Base-by-base conservation (phyloP, 2,113 vertebrate genomes). In the Campylomormyrus numenius region DNA sequence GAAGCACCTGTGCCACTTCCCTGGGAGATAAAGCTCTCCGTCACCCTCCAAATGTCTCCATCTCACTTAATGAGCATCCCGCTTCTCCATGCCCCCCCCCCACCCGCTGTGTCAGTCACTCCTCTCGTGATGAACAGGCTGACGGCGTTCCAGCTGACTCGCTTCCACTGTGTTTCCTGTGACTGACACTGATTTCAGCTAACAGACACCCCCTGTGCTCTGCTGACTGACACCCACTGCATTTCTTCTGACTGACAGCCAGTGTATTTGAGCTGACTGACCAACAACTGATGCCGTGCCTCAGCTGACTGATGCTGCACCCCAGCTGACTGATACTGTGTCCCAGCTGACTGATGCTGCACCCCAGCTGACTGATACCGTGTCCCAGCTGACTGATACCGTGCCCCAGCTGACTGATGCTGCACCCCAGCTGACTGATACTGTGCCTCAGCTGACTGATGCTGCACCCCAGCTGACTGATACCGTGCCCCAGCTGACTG, bases 1-100 rank as follows among this genome's bases (percentile, higher is more conserved):
- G 46, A 4, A 42, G 42, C 88, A 88, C 88, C 62, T 77, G 88
- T n/a, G 45, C 88, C 88, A 88, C 62, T 48, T 88, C 45, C 42
- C 27, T 74, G 15, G 66, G 24, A 88, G 42, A 15, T 58, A 88
- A 66, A 74, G 88, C 52, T 46, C 88, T 50, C 88, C 62, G 15
- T 46, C 88, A 77, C 35, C 62, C 66, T 21, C 31, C 24, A 46
- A 49, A 74, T 48, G 39, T 48, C 46, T 88, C 45, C 42, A 88
- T 74, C 62, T 88, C n/a, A 88, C 58, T 77, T 62, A 50, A 46
- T 74, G 17, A 49, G 62, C 27, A n/a, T 58, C 24, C 88, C 13
- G 46, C 66, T 48, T 74, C 58, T 62, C 45, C 62, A 46, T 49
- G 24, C 6, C 87, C 35, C 35, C 50, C 86, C 6, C 52, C 56